Percentiles rank a stretch among this genome's conserved stretches.
Evolutionary conservation across 1,140 invertebrate species (phyloP).

Genomic region (Hestina assimilis): DNA sequence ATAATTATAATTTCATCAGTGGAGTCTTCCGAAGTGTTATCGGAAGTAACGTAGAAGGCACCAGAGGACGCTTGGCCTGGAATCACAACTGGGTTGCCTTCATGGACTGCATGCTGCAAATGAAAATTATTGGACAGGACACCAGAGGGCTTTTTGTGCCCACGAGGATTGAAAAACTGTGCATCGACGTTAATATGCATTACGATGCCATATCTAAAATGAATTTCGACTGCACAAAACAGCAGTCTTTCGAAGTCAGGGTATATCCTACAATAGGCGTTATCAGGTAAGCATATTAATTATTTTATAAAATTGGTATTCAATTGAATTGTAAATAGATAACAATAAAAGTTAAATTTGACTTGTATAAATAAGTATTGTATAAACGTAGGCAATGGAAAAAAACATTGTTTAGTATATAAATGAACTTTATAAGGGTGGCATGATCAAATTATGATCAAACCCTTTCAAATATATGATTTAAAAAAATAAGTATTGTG

Average conservation of each 20-base stretch:
- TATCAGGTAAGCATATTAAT: slow-evolving; percentile 52
- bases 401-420: too few species aligned
- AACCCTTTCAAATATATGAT: too few species aligned
- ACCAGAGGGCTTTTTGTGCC: slow-evolving; percentile 89
- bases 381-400: too few species aligned
- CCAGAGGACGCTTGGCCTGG: slow-evolving; percentile 75
- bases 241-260: slow-evolving; percentile 64
- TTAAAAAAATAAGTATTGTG: too few species aligned
- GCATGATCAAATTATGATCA: too few species aligned
- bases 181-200: slow-evolving; percentile 87
- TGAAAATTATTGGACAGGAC: slow-evolving; percentile 88
- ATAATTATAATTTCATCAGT: slow-evolving; percentile 30
- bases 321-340: too few species aligned
- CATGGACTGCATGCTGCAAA: slow-evolving; percentile 95
- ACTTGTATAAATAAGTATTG: too few species aligned
- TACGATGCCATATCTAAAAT: slow-evolving; percentile 77
- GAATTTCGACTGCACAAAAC: slow-evolving; percentile 71
- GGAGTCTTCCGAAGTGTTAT: slow-evolving; percentile 85
- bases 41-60: slow-evolving; percentile 73
- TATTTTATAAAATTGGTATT: too few species aligned
- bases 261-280: slow-evolving; percentile 65
- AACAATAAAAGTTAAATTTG: too few species aligned
- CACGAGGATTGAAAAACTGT: slow-evolving; percentile 88
- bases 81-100: slow-evolving; percentile 93
- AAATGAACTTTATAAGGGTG: too few species aligned